Percentiles rank a stretch among this genome's conserved stretches.
phyloP scores from a whole-genome alignment of 2,888 invertebrate genomes.

The Rhingia campestris region DNA sequence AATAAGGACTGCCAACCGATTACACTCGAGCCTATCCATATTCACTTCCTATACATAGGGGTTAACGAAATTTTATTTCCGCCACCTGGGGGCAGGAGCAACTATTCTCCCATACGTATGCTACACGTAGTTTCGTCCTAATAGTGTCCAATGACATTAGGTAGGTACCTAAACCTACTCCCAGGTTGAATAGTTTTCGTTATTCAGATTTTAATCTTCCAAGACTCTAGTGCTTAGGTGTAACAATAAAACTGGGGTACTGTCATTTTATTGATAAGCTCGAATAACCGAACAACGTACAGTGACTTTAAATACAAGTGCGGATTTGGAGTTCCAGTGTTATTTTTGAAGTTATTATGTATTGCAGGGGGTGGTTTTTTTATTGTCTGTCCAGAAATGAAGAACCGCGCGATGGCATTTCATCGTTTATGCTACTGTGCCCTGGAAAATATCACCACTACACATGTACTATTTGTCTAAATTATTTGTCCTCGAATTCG shows the following conservation, averaged over 20 bases:
- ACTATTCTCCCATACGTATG: not conserved
- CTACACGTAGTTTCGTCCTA: slow-evolving; percentile 14
- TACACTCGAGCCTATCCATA: slow-evolving; percentile 30
- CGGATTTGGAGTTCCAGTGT: slow-evolving; percentile 4
- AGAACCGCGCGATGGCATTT: slow-evolving; percentile 20
- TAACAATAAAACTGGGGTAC: slow-evolving; percentile 8
- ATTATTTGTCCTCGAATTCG: slow-evolving; percentile 56
- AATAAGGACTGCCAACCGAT: slow-evolving; percentile 49
- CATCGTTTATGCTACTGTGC: slow-evolving; percentile 24
- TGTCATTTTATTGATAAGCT: slow-evolving; percentile 42
- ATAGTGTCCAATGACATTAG: slow-evolving; percentile 46
- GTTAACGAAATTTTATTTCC: slow-evolving; percentile 65
- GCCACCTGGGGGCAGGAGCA: slow-evolving; percentile 63
- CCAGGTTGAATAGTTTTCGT: not conserved
- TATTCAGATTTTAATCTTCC: slow-evolving; percentile 39
- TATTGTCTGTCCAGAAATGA: slow-evolving; percentile 41
- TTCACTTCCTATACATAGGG: slow-evolving; percentile 33
- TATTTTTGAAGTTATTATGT: slow-evolving; percentile 21
- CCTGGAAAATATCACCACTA: slow-evolving; percentile 36
- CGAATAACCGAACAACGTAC: not conserved
- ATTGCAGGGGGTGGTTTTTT: slow-evolving; percentile 19
- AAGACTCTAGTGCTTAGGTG: slow-evolving; percentile 29
- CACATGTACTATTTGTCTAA: slow-evolving; percentile 50
- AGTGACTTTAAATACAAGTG: slow-evolving; percentile 29
- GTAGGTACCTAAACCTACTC: not conserved